Evolutionary conservation across 2,888 invertebrate genomes (phyloP), one percentile per base, ranked within the genome.

Genomic region (Drosophila ustulata): DNA sequence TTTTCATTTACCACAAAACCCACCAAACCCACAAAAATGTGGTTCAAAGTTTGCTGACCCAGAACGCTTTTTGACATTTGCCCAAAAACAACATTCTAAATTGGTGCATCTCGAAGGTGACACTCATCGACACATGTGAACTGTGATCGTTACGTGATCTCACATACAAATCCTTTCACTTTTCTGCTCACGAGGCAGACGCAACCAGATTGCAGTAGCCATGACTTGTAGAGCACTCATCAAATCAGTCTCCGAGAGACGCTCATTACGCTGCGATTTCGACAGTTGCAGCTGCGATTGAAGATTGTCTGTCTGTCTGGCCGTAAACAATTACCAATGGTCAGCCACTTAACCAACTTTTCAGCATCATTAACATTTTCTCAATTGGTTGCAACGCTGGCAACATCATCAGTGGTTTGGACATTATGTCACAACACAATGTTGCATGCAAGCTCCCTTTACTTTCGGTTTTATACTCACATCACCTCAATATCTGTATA

Each of bases 91-190:
- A 49, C 57, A 58, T 49, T 47, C 47, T 49, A 49, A 58, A 58
- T 39, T 37, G 49, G 39, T 30, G 18, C 49, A 58, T 4, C 28
- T 30, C 3, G 46, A 47, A 58, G 57, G 37, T 58, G 57, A 47
- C 34, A 28, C 13, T 9, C 13, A 56, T 8, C 13, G 28, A 43
- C 11, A 30, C 13, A 9, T 18, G 25, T 7, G 46, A 45, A n/a
- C 28, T 47, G 43, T 64, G 53, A 72, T 75, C 69, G 68, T 56
- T 56, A 56, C 46, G 46, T 56, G 26, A 37, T 56, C 56, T 37
- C 56, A 39, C n/a, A 45, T 56, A 56, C 45, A 37, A 88, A 89
- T 89, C 89, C 86, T 88, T 86, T 86, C 86, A 86, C 86, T 86
- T 88, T 81, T 79, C 3, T 13, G 13, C 5, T 2, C 1, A 3